Percentiles rank a stretch among this genome's conserved stretches.
Conservation (phyloP, 2,797 vertebrate genomes). For the Cephalopachus bancanus region DNA sequence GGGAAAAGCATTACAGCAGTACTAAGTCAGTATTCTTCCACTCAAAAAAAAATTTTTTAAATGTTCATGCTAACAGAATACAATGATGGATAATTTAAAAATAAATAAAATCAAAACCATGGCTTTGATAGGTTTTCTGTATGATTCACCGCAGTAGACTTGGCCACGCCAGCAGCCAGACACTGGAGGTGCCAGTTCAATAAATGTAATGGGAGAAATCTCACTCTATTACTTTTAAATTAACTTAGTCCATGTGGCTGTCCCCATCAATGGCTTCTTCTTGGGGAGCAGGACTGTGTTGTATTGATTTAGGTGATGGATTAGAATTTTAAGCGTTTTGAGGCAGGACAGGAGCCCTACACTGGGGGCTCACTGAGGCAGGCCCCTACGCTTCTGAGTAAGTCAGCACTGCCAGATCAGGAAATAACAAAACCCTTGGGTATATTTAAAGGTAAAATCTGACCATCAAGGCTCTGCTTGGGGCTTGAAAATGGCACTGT, state of each 20-base stretch:
- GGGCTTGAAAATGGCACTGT: slow-evolving; percentile 52
- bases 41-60: background rate
- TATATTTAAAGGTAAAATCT: slow-evolving; percentile 64
- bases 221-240: slow-evolving; percentile 90
- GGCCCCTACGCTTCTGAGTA: slow-evolving; percentile 62
- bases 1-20: background rate
- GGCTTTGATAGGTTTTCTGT: slow-evolving; percentile 63
- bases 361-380: slow-evolving; percentile 61
- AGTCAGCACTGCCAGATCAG: slow-evolving; percentile 61
- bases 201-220: slow-evolving; percentile 87
- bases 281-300: slow-evolving; percentile 80
- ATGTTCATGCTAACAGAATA: slow-evolving; percentile 4
- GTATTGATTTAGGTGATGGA: slow-evolving; percentile 87
- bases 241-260: slow-evolving; percentile 85
- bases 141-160: slow-evolving; percentile 64
- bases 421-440: slow-evolving; percentile 64
- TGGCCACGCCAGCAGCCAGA: slow-evolving; percentile 76
- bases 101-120: background rate
- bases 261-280: slow-evolving; percentile 84
- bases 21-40: background rate
- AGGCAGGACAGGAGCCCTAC: slow-evolving; percentile 72
- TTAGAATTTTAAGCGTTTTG: slow-evolving; percentile 86
- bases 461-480: background rate
- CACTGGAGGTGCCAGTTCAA: slow-evolving; percentile 80
- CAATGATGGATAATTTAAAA: slow-evolving; percentile 33